Evolutionary conservation across 2,888 invertebrate genomes (phyloP), one percentile per base, ranked within the genome.

Genomic region (Urechis unicinctus): DNA sequence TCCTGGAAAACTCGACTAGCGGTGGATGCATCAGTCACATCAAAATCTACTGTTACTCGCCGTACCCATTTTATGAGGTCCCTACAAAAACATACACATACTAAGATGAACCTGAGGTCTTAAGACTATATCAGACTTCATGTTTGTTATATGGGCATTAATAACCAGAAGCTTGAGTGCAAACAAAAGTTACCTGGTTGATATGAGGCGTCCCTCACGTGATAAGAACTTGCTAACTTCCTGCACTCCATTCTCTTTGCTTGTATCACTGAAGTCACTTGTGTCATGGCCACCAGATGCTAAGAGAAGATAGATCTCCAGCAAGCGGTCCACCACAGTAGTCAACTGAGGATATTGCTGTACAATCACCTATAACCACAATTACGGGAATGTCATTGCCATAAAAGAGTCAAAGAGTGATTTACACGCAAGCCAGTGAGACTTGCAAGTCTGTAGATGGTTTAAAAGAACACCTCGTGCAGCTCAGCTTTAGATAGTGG

Each of bases 41-140:
- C 84, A 74, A 89, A 89, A 66, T 86, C 85, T 17, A 84, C 79
- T 13, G 85, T 83, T 3, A 91, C 85, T 70, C 96, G 82, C 3
- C 85, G 82, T 71, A 94, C 95, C 86, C 93, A 89, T 75, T 94
- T 95, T 64, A 95, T 85, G 49, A 96, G 82, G 82, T 96, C 96
- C 65, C 95, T 77, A 64, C 2, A 62, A 9, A n/a, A 49, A 24
- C 6, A 46, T 6, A n/a, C 30, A n/a, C n/a, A n/a, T n/a, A n/a
- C n/a, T n/a, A n/a, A n/a, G n/a, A n/a, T n/a, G n/a, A n/a, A n/a
- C n/a, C n/a, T n/a, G n/a, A n/a, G n/a, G n/a, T n/a, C n/a, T n/a
- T n/a, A n/a, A n/a, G n/a, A n/a, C n/a, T n/a, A n/a, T n/a, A n/a
- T n/a, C n/a, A n/a, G n/a, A n/a, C n/a, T n/a, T n/a, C n/a, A n/a